A percentile compares a stretch with the other conserved stretches of the same genome.
These are phyloP conservation scores for Pampusana beccarii DNA, from an alignment of 2,113 vertebrate species.

Conservation along the genomic window DNA sequence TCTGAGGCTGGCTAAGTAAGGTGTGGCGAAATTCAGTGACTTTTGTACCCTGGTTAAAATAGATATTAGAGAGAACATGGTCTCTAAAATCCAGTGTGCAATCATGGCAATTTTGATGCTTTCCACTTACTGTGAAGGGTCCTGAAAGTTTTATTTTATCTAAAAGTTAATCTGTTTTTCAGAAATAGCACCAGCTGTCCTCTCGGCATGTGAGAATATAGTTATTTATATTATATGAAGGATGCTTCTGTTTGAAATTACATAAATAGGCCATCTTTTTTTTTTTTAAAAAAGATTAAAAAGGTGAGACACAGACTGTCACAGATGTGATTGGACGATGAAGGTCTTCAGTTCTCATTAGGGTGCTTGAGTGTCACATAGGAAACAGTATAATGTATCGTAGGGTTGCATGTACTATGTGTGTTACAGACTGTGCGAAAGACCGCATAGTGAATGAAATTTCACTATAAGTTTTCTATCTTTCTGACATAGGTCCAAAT, in stretches of 20 bases:
- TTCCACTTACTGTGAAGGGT: not conserved
- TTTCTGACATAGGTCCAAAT: not conserved
- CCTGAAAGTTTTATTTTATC: not conserved
- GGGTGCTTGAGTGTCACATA: not conserved
- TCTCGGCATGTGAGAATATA: not conserved
- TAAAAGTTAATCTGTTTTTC: not conserved
- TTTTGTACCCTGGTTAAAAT: not conserved
- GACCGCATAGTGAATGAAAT: not conserved
- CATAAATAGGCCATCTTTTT: not conserved
- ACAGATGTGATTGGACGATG: not conserved
- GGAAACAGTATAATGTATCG: not conserved
- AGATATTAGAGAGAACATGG: not conserved
- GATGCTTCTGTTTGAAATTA: not conserved
- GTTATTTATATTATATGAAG: not conserved
- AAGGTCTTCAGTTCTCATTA: not conserved
- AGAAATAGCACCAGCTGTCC: not conserved
- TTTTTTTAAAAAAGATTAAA: not conserved
- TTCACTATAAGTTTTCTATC: not conserved
- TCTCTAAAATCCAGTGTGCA: not conserved
- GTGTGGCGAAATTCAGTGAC: not conserved
- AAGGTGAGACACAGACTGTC: not conserved
- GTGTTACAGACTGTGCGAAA: not conserved
- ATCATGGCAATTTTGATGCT: not conserved
- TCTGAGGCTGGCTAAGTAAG: not conserved
- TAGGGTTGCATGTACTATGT: not conserved